These are phyloP conservation scores for Zosterops pallidus DNA, from an alignment of 2,113 vertebrate species.

Conservation along the genomic window DNA sequence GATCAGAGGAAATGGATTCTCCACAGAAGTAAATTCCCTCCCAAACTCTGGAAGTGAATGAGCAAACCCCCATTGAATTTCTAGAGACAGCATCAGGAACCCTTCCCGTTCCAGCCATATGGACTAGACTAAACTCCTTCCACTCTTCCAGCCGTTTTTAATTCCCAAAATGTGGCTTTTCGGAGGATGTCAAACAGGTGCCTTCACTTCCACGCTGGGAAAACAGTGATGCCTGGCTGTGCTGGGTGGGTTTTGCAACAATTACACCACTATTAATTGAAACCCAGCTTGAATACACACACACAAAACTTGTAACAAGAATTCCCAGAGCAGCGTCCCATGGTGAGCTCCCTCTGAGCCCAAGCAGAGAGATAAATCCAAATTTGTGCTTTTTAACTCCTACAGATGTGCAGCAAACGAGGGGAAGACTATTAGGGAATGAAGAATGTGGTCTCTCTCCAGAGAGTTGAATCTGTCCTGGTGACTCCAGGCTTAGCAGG, in stretches of 20 bases:
- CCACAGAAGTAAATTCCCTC: not conserved
- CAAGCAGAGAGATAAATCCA: not conserved
- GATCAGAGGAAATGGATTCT: not conserved
- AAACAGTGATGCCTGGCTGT: not conserved
- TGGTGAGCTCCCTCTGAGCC: not conserved
- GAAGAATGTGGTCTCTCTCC: not conserved
- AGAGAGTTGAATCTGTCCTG: not conserved
- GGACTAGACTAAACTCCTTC: not conserved
- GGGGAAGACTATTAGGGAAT: not conserved
- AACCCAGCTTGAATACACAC: not conserved
- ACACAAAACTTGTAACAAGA: not conserved
- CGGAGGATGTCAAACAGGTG: not conserved
- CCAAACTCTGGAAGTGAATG: not conserved
- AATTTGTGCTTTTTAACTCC: not conserved
- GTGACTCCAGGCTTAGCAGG: constrained; percentile 9
- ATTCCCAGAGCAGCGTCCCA: not conserved
- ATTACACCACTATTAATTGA: not conserved
- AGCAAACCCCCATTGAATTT: not conserved
- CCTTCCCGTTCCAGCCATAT: not conserved
- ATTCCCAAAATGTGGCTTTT: not conserved
- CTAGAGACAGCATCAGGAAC: not conserved
- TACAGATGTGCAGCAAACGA: not conserved
- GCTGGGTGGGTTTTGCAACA: not conserved
- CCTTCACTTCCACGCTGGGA: rapidly evolving
- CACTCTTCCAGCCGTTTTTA: not conserved